Evolutionary conservation across 2,888 invertebrate species (phyloP), one percentile per base, ranked within the genome.

Genomic region (Drosophila austrosaltans): DNA sequence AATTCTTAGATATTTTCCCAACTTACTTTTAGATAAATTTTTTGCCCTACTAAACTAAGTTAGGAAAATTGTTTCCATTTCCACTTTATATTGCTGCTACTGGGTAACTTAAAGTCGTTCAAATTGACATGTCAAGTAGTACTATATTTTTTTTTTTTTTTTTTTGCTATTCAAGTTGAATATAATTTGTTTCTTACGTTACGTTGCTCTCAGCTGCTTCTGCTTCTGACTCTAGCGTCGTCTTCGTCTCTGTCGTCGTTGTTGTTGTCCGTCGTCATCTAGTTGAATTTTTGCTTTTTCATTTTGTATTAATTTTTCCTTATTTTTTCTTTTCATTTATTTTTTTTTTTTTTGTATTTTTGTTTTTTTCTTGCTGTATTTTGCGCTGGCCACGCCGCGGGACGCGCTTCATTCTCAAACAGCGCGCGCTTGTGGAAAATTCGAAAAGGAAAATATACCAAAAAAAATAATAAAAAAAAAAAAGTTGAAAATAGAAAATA

Each of bases 131-230:
- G 12, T 22, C 8, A 20, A 10, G 10, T 25, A 25, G 8, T 8
- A 16, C 16, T 16, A 16, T 16, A 0, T 36, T 36, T 36, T 53
- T 39, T 53, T 65, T 53, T 39, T 53, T 65, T 44, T 70, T 40
- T 61, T 53, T 25, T 63, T 62, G 74, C 67, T 66, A 73, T 69
- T 77, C 76, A 84, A 82, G 82, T 78, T 77, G 80, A 87, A 82
- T 78, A 83, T 84, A 82, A 82, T 83, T 84, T 84, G 84, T 82
- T 83, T 87, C 84, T 82, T 82, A 81, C 81, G 79, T 79, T 82
- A 77, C 75, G 80, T 61, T 75, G 63, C 48, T 67, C 79, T 77
- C 80, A 76, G 73, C 80, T 77, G 79, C 66, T 53, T 28, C 68
- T 36, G 36, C 36, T 36, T 36, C 36, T 36, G 36, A 36, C 36